These are phyloP conservation scores for Idaea straminata DNA, from an alignment of 2,888 invertebrate species.

Conservation along the genomic window DNA sequence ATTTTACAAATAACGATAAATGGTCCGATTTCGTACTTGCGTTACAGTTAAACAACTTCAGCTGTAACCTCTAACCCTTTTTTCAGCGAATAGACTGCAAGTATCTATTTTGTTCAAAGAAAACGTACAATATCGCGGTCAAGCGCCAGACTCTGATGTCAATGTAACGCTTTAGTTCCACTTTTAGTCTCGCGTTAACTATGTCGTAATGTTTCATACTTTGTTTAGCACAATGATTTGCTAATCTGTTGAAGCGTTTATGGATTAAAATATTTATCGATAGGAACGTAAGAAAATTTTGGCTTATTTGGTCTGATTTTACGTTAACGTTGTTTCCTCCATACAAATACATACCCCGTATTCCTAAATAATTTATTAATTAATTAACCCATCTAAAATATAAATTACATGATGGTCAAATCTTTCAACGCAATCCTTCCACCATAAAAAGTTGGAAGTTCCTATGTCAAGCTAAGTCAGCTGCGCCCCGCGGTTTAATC, in stretches of 20 bases:
- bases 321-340: too few relatives aligned
- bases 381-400: too few relatives aligned
- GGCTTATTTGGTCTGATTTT: too few relatives aligned
- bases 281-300: neutral
- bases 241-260: neutral
- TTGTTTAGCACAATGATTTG: slow-evolving; percentile 2
- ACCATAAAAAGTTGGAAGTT: too few relatives aligned
- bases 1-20: too few relatives aligned
- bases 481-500: too few relatives aligned
- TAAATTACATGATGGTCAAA: too few relatives aligned
- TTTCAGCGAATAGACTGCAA: neutral
- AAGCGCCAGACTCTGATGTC: slow-evolving; percentile 17
- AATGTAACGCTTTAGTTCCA: slow-evolving; percentile 31
- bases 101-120: neutral
- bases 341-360: too few relatives aligned
- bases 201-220: slow-evolving; percentile 27
- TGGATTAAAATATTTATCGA: neutral
- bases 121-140: slow-evolving; percentile 2
- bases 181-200: slow-evolving; percentile 24
- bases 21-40: too few relatives aligned
- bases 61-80: neutral
- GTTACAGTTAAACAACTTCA: neutral
- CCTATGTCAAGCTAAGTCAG: too few relatives aligned
- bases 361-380: too few relatives aligned
- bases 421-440: too few relatives aligned